Conservation (phyloP, 2,113 vertebrate genomes). For the Plestiodon gilberti region DNA sequence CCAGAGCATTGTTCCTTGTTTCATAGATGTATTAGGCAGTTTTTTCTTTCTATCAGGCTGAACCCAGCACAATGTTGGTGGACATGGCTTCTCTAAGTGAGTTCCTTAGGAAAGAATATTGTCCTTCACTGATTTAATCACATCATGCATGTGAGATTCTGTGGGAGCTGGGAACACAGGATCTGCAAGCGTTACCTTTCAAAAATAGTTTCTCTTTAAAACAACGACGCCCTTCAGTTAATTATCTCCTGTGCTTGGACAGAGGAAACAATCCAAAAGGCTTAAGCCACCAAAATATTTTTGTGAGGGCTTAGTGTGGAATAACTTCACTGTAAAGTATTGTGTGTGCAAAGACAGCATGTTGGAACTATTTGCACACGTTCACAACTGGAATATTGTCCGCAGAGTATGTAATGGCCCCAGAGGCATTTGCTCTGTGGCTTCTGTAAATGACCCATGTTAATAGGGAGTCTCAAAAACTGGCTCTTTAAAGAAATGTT, state of each 20-base stretch:
- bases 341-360: slow-evolving; percentile 58
- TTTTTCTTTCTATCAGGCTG: background rate
- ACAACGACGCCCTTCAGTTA: slow-evolving; percentile 46
- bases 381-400: slow-evolving; percentile 56
- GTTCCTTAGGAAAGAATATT: slow-evolving; percentile 26
- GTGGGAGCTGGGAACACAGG: slow-evolving; percentile 8
- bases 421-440: slow-evolving; percentile 79
- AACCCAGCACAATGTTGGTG: slow-evolving; percentile 20
- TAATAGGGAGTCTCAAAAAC: slow-evolving; percentile 78
- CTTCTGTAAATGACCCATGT: slow-evolving; percentile 79
- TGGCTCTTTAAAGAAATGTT: slow-evolving; percentile 75
- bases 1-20: background rate
- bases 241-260: slow-evolving; percentile 45
- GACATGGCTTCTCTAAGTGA: slow-evolving; percentile 3
- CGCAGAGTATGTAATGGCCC: slow-evolving; percentile 61
- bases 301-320: slow-evolving; percentile 32
- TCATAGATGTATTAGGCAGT: background rate
- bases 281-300: slow-evolving; percentile 56
- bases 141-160: slow-evolving; percentile 38
- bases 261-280: slow-evolving; percentile 54
- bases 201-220: slow-evolving; percentile 46
- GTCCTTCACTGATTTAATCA: slow-evolving; percentile 28
- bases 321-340: slow-evolving; percentile 61
- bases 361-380: slow-evolving; percentile 62
- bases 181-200: slow-evolving; percentile 33